Conservation (phyloP, 2,797 vertebrate genomes). For the Enteromius thamalakanensis region DNA sequence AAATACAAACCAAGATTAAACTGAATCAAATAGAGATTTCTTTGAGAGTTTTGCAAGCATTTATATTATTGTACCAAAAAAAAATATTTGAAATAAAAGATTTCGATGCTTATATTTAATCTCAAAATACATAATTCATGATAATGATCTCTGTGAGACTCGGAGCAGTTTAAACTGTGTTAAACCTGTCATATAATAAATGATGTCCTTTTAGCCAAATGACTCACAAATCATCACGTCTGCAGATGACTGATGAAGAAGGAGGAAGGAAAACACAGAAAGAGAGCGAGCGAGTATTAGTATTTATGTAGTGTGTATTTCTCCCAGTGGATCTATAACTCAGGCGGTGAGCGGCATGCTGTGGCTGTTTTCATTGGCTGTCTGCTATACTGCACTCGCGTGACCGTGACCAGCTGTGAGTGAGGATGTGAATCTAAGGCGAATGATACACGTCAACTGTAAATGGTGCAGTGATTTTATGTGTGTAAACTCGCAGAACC, state of each 20-base stretch:
- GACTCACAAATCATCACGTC: constrained; percentile 9
- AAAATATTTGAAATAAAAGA: background rate
- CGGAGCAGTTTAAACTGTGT: background rate
- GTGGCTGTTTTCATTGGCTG: constrained; percentile 39
- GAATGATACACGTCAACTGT: background rate
- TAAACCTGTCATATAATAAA: constrained; percentile 15
- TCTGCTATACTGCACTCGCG: background rate
- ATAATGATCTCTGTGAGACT: background rate
- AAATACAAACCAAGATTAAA: background rate
- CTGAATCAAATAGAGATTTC: background rate
- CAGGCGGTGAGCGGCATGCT: background rate
- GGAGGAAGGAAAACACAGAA: constrained; percentile 13
- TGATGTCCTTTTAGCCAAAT: constrained; percentile 3
- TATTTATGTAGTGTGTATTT: constrained; percentile 17
- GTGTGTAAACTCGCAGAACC: background rate
- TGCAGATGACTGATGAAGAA: background rate
- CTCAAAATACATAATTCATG: background rate
- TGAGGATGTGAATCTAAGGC: background rate
- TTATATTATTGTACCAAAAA: background rate
- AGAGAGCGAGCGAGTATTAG: background rate
- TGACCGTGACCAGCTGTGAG: constrained; percentile 15
- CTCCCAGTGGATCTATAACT: constrained; percentile 34
- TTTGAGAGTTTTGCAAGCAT: background rate
- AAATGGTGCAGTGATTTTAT: constrained; percentile 5
- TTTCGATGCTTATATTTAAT: background rate